These are phyloP conservation scores for Silurus asotus DNA, from an alignment of 2,113 vertebrate species.

Conservation along the genomic window DNA sequence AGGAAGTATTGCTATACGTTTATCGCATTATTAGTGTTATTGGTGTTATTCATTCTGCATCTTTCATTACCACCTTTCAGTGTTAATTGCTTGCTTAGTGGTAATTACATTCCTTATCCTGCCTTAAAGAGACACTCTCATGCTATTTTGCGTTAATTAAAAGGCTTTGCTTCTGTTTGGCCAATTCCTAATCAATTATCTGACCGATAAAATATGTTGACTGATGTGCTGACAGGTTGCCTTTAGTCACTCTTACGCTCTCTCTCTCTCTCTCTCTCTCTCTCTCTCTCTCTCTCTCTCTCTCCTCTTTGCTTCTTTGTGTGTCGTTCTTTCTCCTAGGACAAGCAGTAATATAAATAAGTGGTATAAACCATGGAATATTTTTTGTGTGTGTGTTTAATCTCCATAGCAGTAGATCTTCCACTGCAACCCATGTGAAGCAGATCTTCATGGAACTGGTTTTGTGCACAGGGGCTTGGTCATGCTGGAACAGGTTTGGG, in stretches of 20 bases:
- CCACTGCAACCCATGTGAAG: too few relatives aligned
- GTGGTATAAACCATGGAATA: not conserved
- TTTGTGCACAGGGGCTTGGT: too few relatives aligned
- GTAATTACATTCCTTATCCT: slow-evolving; percentile 54
- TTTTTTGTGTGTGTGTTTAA: not conserved
- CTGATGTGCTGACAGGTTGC: slow-evolving; percentile 32
- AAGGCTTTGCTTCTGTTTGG: slow-evolving; percentile 35
- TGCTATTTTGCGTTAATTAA: slow-evolving; percentile 53
- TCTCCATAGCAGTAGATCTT: too few relatives aligned
- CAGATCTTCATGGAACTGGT: too few relatives aligned
- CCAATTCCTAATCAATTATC: slow-evolving; percentile 52
- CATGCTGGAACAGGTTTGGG: too few relatives aligned
- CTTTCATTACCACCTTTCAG: slow-evolving; percentile 6
- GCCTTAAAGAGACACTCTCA: slow-evolving; percentile 51
- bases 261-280: not conserved
- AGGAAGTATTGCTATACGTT: not conserved
- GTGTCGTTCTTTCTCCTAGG: too few relatives aligned
- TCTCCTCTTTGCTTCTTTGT: not conserved
- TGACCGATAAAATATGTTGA: slow-evolving; percentile 53
- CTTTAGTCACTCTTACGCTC: not conserved
- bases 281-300: slow-evolving; percentile 44
- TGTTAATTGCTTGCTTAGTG: slow-evolving; percentile 54
- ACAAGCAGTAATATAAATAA: not conserved
- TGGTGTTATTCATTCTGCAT: not conserved
- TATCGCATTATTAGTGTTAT: not conserved